Base-by-base conservation (phyloP, 1,140 invertebrate species). In the Oppia nitens region DNA sequence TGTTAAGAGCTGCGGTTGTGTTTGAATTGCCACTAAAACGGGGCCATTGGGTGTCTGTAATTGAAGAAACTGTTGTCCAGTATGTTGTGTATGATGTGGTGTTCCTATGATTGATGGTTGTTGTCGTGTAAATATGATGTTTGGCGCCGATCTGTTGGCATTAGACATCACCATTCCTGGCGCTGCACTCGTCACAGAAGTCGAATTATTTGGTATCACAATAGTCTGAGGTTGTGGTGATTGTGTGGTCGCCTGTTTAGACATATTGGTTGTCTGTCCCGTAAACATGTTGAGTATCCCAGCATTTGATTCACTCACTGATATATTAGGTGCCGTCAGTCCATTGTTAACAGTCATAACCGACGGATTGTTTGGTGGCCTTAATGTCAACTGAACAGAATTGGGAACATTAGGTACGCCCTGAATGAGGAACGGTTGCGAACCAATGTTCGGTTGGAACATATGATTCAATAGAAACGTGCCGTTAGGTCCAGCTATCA, bases 11-110 rank as follows among this genome's bases (percentile, higher is more conserved):
- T 53, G 45, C 17, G 52, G 53, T 26, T 21, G 20, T 20, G 59
- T 40, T 26, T 55, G 55, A 20, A 60, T 3, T 49, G 74, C 72
- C 45, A 76, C 68, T 28, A 71, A 66, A 20, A 75, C 67, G 49
- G 74, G 73, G n/a, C 75, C 75, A 21, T 70, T 69, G 12, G 72
- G 68, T 3, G 74, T 76, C 64, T 75, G 74, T 28, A 76, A 73
- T 57, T 73, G 73, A 55, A 75, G 72, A 14, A 76, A 54, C 45
- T 66, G 66, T 50, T 65, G 67, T 59, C 67, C 66, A 27, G 2
- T 27, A 3, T 1, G 4, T 52, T 48, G 9, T 47, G 51, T 1
- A 60, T 70, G 71, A 47, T 59, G 61, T 24, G 28, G 51, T 21
- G 55, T 11, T 21, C 51, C 53, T n/a, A 60, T 28, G 9, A 63